phyloP scores from a whole-genome alignment of 53 echinoderm and acorn worm genomes.

The Paracentrotus lividus region DNA sequence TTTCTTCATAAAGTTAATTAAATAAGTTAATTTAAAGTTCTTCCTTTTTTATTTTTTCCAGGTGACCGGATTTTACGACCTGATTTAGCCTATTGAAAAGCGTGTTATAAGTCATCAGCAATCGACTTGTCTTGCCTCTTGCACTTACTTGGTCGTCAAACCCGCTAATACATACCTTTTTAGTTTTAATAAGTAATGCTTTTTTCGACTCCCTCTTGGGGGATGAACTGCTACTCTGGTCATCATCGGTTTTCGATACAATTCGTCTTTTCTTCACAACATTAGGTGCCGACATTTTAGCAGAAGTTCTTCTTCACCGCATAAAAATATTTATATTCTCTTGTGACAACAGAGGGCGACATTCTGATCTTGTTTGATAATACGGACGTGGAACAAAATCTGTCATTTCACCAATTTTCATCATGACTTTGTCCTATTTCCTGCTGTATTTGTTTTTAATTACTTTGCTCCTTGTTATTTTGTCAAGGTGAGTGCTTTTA shows the following conservation, averaged over 20 bases:
- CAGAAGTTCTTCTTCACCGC: background rate
- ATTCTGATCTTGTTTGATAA: background rate
- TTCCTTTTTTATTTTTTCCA: too few species aligned
- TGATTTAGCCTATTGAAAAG: background rate
- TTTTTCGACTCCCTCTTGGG: conserved; percentile 60
- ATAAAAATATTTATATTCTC: background rate
- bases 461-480: background rate
- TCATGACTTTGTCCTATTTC: conserved; percentile 65
- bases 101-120: background rate
- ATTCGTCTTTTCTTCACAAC: conserved; percentile 61
- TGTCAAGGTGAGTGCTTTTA: conserved; percentile 61
- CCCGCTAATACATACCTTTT: conserved; percentile 34
- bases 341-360: background rate
- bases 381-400: background rate
- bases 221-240: conserved; percentile 51
- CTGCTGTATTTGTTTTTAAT: conserved; percentile 44
- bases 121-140: too few species aligned
- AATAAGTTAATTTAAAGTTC: too few species aligned
- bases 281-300: conserved; percentile 23
- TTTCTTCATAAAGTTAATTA: too few species aligned
- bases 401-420: background rate
- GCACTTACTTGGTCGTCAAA: too few species aligned
- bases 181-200: background rate
- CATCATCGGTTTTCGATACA: conserved; percentile 53
- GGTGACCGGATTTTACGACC: conserved; percentile 16